phyloP scores from a whole-genome alignment of 2,888 invertebrate genomes.

The Ypsolopha scabrella region DNA sequence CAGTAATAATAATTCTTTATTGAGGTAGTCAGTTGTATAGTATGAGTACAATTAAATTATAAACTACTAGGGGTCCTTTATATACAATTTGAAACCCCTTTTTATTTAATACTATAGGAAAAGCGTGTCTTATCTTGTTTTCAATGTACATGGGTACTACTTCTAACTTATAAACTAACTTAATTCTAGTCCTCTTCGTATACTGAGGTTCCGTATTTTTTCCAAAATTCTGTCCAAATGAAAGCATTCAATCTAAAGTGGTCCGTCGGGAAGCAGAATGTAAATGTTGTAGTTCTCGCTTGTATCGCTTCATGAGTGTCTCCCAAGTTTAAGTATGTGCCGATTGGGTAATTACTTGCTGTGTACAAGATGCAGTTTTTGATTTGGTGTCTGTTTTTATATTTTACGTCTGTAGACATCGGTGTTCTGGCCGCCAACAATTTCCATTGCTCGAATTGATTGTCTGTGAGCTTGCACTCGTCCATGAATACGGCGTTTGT shows the following conservation, averaged over 20 bases:
- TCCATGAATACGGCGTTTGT: constrained; percentile 24
- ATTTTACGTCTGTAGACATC: constrained; percentile 11
- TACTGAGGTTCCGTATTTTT: not conserved
- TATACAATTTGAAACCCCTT: too few species aligned
- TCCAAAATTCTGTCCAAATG: constrained; percentile 1
- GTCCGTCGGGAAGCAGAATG: not conserved
- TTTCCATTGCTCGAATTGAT: constrained; percentile 13
- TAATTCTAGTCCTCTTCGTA: too few species aligned
- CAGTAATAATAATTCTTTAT: too few species aligned
- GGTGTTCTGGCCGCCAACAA: constrained; percentile 7
- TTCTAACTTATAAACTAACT: too few species aligned
- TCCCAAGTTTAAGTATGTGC: constrained; percentile 4
- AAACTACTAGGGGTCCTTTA: too few species aligned
- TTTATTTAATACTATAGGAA: too few species aligned
- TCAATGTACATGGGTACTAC: too few species aligned
- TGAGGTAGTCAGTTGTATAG: too few species aligned
- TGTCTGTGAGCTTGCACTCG: constrained; percentile 18
- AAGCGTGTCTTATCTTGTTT: too few species aligned
- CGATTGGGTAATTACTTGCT: constrained; percentile 7
- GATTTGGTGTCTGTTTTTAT: constrained; percentile 7
- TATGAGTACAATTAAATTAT: too few species aligned
- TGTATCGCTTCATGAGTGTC: not conserved
- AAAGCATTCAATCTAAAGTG: not conserved
- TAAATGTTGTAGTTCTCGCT: constrained; percentile 3
- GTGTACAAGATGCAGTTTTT: constrained; percentile 10